Evolutionary conservation across 1,140 invertebrate genomes (phyloP).

Genomic region (Dendroctonus ponderosae): DNA sequence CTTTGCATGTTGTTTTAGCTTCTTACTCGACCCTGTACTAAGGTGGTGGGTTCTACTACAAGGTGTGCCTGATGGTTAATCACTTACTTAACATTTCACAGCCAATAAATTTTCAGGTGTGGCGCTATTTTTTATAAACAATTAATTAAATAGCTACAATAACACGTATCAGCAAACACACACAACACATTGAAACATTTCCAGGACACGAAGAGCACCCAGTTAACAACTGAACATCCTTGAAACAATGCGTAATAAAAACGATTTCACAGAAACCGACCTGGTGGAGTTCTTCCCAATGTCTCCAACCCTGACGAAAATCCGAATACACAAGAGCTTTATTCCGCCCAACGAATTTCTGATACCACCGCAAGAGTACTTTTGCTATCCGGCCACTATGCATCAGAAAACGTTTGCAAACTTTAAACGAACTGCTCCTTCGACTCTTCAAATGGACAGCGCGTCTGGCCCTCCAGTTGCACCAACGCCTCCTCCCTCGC

Average conservation of each 20-base stretch:
- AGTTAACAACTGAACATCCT: conserved; percentile 2
- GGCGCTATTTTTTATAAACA: background rate
- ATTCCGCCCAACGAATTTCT: conserved; percentile 32
- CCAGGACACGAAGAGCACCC: conserved; percentile 13
- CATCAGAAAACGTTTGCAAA: conserved; percentile 53
- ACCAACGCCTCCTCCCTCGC: conserved; percentile 59
- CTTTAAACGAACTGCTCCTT: conserved; percentile 56
- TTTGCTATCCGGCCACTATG: conserved; percentile 60
- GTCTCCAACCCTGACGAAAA: conserved; percentile 73
- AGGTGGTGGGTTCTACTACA: conserved; percentile 30
- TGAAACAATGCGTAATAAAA: conserved; percentile 9
- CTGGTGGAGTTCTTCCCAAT: conserved; percentile 79
- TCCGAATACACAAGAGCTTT: conserved; percentile 68
- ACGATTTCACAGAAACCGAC: conserved; percentile 38
- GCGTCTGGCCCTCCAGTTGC: conserved; percentile 32
- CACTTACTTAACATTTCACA: background rate
- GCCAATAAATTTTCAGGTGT: background rate
- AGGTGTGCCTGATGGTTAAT: conserved; percentile 10
- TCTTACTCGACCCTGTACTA: conserved; percentile 32
- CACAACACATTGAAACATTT: conserved; percentile 2
- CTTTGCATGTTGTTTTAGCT: conserved; percentile 33
- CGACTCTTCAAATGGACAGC: conserved; percentile 46
- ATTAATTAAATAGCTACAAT: background rate
- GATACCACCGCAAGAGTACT: conserved; percentile 53
- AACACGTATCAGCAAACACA: conserved; percentile 1